phyloP scores from a whole-genome alignment of 2,797 vertebrate genomes.

The Acipenser transmontanus region DNA sequence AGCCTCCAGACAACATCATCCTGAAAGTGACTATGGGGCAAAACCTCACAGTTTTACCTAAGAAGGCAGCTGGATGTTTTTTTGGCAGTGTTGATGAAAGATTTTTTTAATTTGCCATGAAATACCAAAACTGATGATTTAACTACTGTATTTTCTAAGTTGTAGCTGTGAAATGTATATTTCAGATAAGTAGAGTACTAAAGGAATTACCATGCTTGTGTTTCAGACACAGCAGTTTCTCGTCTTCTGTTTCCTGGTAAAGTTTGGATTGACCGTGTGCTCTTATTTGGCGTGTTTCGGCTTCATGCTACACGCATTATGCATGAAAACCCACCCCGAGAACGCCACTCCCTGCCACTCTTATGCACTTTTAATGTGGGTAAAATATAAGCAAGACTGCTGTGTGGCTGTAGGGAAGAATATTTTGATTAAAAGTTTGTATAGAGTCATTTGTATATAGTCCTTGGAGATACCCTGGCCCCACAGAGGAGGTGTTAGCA shows the following conservation, averaged over 20 bases:
- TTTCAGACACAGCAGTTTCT: constrained; percentile 23
- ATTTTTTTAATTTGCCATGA: too few relatives aligned
- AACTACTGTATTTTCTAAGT: background rate
- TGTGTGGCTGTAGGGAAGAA: background rate
- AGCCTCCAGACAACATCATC: constrained; percentile 27
- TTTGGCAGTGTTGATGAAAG: too few relatives aligned
- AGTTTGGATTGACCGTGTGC: constrained; percentile 25
- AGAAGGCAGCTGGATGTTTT: constrained; percentile 14
- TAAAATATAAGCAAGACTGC: background rate
- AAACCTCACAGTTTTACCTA: constrained; percentile 27
- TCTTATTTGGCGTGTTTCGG: constrained; percentile 25
- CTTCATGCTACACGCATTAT: constrained; percentile 27
- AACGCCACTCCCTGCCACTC: constrained; percentile 19
- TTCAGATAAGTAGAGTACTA: background rate
- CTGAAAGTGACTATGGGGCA: constrained; percentile 30
- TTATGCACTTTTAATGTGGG: constrained; percentile 18
- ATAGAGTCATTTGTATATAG: background rate
- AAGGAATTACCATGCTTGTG: constrained; percentile 1
- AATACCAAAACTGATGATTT: too few relatives aligned
- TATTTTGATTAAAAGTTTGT: background rate
- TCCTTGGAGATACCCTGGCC: too few relatives aligned
- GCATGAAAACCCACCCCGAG: constrained; percentile 22
- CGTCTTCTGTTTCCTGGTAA: constrained; percentile 26
- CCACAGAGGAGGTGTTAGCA: too few relatives aligned
- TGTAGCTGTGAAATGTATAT: background rate